Base-by-base conservation (phyloP, 2,797 vertebrate genomes). In the Lophius americanus region DNA sequence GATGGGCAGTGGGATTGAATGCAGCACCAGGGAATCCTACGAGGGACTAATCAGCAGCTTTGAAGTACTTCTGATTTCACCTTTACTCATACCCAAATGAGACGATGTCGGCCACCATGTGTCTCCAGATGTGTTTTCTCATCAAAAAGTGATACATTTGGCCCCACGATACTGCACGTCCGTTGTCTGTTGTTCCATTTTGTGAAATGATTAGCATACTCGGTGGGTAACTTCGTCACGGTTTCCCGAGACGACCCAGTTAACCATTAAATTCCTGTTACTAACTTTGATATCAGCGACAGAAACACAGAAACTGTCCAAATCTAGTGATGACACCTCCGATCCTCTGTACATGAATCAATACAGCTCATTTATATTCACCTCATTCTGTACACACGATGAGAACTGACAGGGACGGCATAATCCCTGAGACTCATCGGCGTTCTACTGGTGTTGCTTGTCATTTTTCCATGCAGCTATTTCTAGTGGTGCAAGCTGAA, bases 151-250 rank as follows among this genome's bases (percentile, higher is more conserved):
- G 44, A 71, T 68, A 69, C 76, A 50, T 72, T 64, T 68, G 77
- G 75, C 76, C 65, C 79, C 64, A 53, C 62, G 43, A 60, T 70
- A 71, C 72, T 35, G 75, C 36, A 42, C 65, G 44, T 79, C 63
- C 62, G 52, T 74, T 75, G 47, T 67, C 60, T 79, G 11, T 56
- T 66, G 76, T 81, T 78, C 59, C 67, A 54, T 82, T 71, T 70
- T 75, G 72, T 76, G 68, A 88, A 85, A 87, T 83, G 84, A 85
- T 79, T 82, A 83, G 83, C 81, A 76, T 64, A 68, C 73, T 62
- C 59, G 76, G 74, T 81, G 73, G 77, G 76, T 64, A 57, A 46
- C 73, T 65, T 42, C 64, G 66, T 68, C 53, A 58, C 72, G 23
- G 23, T 23, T 23, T 23, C 23, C 23, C 23, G 23, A 23, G 23